Evolutionary conservation across 1,140 invertebrate genomes (phyloP).

Genomic region (Aporrectodea caliginosa): DNA sequence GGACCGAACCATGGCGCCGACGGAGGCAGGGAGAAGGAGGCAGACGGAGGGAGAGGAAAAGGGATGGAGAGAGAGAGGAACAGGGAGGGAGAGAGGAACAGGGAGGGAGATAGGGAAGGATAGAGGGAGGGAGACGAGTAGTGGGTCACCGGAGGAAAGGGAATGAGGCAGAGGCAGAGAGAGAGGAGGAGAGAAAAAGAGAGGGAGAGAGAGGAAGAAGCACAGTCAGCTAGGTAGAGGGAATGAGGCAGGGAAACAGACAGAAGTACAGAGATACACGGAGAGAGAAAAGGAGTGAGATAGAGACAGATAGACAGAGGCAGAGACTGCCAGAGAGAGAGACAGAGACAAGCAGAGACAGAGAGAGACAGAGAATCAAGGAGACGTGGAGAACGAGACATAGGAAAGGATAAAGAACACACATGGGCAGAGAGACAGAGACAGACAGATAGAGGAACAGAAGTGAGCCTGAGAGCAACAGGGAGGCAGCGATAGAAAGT

Average conservation of each 20-base stretch:
- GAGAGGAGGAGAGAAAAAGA: neutral
- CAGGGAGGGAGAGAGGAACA: constrained; percentile 16
- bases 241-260: neutral
- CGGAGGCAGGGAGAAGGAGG: neutral
- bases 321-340: neutral
- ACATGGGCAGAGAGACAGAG: neutral
- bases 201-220: neutral
- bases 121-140: neutral
- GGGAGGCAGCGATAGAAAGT: too few relatives aligned
- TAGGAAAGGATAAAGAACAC: too few relatives aligned
- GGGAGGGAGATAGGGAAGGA: neutral
- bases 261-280: neutral
- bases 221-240: neutral
- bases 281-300: neutral
- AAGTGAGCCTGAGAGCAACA: too few relatives aligned
- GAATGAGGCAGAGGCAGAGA: neutral
- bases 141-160: neutral
- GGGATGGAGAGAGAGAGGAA: constrained; percentile 12
- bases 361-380: neutral
- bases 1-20: neutral
- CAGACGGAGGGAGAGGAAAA: neutral
- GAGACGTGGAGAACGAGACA: neutral
- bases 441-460: too few relatives aligned
- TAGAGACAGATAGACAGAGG: neutral
- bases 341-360: neutral